Conservation (phyloP, 2,888 invertebrate species). For the Lamellibrachia columna region DNA sequence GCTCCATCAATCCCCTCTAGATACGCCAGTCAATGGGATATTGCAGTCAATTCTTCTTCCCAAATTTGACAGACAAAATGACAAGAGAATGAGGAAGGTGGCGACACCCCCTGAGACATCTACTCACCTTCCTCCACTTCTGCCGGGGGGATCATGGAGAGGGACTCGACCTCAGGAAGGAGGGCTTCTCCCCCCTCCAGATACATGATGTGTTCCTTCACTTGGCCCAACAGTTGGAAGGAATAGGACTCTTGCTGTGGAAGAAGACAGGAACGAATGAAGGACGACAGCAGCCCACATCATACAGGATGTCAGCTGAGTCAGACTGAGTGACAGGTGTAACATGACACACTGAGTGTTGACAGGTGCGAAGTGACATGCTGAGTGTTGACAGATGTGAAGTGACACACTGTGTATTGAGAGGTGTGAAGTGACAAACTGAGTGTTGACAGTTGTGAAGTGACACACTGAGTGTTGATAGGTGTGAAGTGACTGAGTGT, state of each 20-base stretch:
- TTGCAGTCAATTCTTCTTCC: neutral
- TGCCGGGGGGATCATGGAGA: constrained; percentile 48
- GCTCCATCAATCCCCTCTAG: too few species aligned
- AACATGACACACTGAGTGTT: neutral
- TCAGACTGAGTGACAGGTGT: neutral
- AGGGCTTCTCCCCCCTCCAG: constrained; percentile 56
- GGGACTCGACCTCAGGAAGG: constrained; percentile 55
- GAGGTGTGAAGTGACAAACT: neutral
- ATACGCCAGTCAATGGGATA: too few species aligned
- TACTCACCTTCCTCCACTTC: constrained; percentile 46
- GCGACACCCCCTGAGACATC: neutral
- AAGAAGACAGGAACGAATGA: neutral
- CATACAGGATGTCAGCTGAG: neutral
- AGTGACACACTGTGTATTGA: neutral
- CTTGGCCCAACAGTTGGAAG: constrained; percentile 56
- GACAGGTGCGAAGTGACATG: neutral
- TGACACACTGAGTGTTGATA: too few species aligned
- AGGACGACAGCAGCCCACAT: too few species aligned
- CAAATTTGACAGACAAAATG: neutral
- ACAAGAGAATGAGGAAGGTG: too few species aligned
- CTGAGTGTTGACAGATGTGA: neutral
- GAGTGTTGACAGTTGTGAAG: too few species aligned
- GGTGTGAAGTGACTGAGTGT: too few species aligned
- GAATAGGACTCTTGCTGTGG: constrained; percentile 58
- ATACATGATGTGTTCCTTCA: constrained; percentile 59